Percentiles rank a stretch among this genome's conserved stretches.
Evolutionary conservation across 1,140 invertebrate genomes (phyloP).

Genomic region (Sycophila sp.): DNA sequence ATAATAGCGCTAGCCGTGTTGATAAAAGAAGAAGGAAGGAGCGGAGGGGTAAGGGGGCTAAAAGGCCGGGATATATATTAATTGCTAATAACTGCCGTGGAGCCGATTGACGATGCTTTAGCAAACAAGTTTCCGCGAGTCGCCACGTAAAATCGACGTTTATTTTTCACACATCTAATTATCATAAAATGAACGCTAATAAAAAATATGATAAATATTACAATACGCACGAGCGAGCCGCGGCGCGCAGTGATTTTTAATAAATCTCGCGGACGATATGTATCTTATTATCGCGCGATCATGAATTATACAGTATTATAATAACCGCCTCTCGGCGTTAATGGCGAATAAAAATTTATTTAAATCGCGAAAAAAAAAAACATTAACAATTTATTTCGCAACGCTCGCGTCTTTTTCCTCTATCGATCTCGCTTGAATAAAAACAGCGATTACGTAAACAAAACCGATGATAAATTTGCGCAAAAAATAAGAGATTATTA

Average conservation of each 20-base stretch:
- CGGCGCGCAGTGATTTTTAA: slow-evolving; percentile 5
- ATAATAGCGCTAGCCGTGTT: background rate
- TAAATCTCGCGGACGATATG: slow-evolving; percentile 23
- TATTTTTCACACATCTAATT: slow-evolving; percentile 33
- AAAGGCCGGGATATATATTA: too few relatives aligned
- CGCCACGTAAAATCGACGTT: slow-evolving; percentile 20
- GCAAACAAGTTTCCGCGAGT: slow-evolving; percentile 1
- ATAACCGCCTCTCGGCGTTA: slow-evolving; percentile 8
- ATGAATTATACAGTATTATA: slow-evolving; percentile 29
- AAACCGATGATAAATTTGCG: background rate
- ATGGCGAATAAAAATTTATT: slow-evolving; percentile 8
- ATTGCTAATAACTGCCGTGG: too few relatives aligned
- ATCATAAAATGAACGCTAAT: slow-evolving; percentile 15
- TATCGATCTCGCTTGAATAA: slow-evolving; percentile 2
- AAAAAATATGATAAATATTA: slow-evolving; percentile 29
- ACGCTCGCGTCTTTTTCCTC: slow-evolving; percentile 6
- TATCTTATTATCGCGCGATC: slow-evolving; percentile 18
- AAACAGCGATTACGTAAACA: background rate
- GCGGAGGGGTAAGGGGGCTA: too few relatives aligned
- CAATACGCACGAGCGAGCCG: background rate
- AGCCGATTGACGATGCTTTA: too few relatives aligned
- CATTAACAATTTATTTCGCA: slow-evolving; percentile 22
- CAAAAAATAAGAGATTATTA: too few relatives aligned
- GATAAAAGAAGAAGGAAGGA: too few relatives aligned
- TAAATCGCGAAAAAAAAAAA: slow-evolving; percentile 16